Evolutionary conservation across 2,888 invertebrate species (phyloP), one percentile per base, ranked within the genome.

Genomic region (Drosophila fulvimacula): DNA sequence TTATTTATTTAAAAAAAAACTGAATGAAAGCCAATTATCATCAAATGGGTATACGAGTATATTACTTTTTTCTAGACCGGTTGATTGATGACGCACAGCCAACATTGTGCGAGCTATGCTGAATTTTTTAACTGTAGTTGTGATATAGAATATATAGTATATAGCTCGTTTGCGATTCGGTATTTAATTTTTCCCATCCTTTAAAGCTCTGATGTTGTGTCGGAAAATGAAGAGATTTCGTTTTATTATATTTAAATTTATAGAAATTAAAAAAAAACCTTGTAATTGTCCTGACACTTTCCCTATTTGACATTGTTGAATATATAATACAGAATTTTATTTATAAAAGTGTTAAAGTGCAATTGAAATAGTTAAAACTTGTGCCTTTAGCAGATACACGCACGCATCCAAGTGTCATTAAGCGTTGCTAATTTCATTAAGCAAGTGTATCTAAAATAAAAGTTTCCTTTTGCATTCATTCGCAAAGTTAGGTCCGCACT

Each of bases 71-170:
- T 32, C 30, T 21, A 13, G 9, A 4, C 32, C 19, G 32, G 32
- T 19, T 49, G 32, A 49, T 49, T 49, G 32, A 32, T 49, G 49
- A 49, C 27, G 32, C 19, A 32, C 49, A 49, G 3, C n/a, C n/a
- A 30, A 17, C 10, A 32, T 13, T 32, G 32, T 7, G 13, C 32
- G 7, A 32, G 13, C 6, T 3, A 13, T 30, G 13, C 13, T 36
- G 21, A 21, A 21, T 21, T 15, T 42, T 3, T 19, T 21, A 21
- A 21, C 42, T 42, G 6, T 21, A 42, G 13, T 21, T 21, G 6
- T 15, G 13, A 19, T 19, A 13, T 41, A 11, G 6, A 19, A 42
- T 13, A 42, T 21, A n/a, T n/a, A n/a, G n/a, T n/a, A n/a, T n/a
- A n/a, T n/a, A n/a, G 19, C 41, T 42, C 13, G 41, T 21, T 42